phyloP scores from a whole-genome alignment of 2,888 invertebrate species.

The Himalopsyche anomala region DNA sequence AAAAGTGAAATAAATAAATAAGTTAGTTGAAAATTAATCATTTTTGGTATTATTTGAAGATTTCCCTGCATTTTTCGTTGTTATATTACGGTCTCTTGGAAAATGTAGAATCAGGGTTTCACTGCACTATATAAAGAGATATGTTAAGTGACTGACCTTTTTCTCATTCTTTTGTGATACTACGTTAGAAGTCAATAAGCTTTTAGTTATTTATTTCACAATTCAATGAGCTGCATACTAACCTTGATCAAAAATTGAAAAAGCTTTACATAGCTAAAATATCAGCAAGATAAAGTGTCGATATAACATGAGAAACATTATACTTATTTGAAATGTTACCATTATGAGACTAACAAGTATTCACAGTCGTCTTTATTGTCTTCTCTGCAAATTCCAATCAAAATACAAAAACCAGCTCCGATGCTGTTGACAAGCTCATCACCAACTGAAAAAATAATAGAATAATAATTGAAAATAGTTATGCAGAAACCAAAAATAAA shows the following conservation, averaged over 20 bases:
- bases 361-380: constrained; percentile 89
- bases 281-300: not conserved
- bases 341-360: constrained; percentile 83
- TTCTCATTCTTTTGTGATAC: not conserved
- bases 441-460: constrained; percentile 77
- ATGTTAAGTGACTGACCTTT: not conserved
- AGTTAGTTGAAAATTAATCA: too few relatives aligned
- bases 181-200: constrained; percentile 18
- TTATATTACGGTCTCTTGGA: too few relatives aligned
- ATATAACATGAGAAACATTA: not conserved
- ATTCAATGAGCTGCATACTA: too few relatives aligned
- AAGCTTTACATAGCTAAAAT: too few relatives aligned
- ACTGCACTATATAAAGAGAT: not conserved
- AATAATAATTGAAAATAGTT: not conserved
- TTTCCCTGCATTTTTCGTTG: too few relatives aligned
- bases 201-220: too few relatives aligned
- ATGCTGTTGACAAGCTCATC: constrained; percentile 88
- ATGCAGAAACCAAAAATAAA: not conserved
- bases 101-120: too few relatives aligned
- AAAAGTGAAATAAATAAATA: too few relatives aligned
- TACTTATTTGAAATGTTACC: not conserved
- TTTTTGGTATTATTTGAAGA: too few relatives aligned
- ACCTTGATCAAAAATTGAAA: too few relatives aligned
- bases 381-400: constrained; percentile 87
- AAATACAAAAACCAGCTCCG: constrained; percentile 89